phyloP scores from a whole-genome alignment of 2,888 invertebrate species.

The Catocala fraxini region DNA sequence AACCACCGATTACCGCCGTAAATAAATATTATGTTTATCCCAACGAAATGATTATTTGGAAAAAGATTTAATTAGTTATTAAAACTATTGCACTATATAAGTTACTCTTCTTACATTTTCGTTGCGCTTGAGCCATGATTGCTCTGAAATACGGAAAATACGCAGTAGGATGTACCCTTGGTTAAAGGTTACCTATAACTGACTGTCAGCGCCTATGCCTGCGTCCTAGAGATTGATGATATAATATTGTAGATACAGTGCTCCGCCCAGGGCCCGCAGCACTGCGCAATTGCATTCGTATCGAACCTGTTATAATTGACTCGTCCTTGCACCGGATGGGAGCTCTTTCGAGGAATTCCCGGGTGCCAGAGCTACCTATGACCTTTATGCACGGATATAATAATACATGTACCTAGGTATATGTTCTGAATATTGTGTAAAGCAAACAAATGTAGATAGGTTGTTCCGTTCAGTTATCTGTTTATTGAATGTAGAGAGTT shows the following conservation, averaged over 20 bases:
- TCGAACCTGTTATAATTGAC: conserved; percentile 6
- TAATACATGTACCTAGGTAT: too few species aligned
- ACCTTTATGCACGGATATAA: too few species aligned
- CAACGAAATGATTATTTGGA: not conserved
- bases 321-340: not conserved
- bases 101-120: too few species aligned
- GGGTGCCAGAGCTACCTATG: too few species aligned
- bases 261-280: not conserved
- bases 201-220: conserved; percentile 2
- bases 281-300: conserved; percentile 16
- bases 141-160: not conserved
- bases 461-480: too few species aligned
- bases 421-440: too few species aligned
- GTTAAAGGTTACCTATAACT: not conserved
- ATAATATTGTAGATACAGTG: conserved; percentile 8
- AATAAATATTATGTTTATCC: not conserved
- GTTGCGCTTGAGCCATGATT: not conserved
- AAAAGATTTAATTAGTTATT: not conserved
- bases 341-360: too few species aligned
- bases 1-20: not conserved
- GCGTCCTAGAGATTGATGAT: conserved; percentile 4
- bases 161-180: not conserved
- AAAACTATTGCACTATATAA: too few species aligned
- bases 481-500: too few species aligned
- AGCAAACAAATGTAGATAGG: too few species aligned